Evolutionary conservation across 2,797 vertebrate species (phyloP).

Genomic region (Garrulus glandarius): DNA sequence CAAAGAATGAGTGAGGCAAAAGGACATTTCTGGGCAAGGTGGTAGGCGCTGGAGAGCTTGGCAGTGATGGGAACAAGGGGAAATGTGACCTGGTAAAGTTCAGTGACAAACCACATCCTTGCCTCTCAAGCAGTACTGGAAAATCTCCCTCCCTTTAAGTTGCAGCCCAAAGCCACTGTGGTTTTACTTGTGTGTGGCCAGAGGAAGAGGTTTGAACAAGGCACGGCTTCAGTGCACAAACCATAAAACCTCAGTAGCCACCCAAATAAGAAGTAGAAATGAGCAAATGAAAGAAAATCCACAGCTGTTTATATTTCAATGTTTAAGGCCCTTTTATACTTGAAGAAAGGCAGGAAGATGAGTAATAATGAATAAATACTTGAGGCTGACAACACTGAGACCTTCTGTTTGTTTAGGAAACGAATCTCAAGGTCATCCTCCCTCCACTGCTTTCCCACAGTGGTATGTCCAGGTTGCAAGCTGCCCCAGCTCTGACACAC

Average conservation of each 20-base stretch:
- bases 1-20: neutral
- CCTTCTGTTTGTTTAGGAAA: neutral
- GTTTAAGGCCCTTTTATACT: neutral
- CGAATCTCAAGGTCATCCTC: neutral
- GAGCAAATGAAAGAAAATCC: neutral
- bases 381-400: neutral
- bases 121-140: neutral
- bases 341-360: neutral
- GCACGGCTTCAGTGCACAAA: neutral
- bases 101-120: neutral
- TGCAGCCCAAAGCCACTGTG: neutral
- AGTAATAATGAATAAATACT: neutral
- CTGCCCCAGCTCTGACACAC: neutral
- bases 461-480: neutral
- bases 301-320: neutral
- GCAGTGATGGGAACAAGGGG: neutral
- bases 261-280: neutral
- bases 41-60: neutral
- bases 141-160: neutral
- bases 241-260: neutral
- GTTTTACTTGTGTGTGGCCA: neutral
- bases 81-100: neutral
- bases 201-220: neutral
- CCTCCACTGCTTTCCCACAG: neutral
- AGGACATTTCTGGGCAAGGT: neutral